Base-by-base conservation (phyloP, 2,888 invertebrate species). In the Himalopsyche japonica region DNA sequence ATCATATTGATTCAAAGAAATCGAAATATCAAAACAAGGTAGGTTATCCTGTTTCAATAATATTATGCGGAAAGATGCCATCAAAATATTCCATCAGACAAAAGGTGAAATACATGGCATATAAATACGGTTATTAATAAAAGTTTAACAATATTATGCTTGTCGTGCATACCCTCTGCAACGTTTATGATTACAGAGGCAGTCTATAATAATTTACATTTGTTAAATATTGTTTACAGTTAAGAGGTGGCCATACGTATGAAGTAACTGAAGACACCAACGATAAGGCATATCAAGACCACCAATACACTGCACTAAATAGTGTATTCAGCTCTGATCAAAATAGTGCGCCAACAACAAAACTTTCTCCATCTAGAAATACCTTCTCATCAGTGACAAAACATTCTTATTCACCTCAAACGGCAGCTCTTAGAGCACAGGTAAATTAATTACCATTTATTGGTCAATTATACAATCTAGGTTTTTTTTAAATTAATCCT, bases 241-340 rank as follows among this genome's bases (percentile, higher is more conserved):
- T 84, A 18, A 64, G 76, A 79, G 78, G 81, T 18, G 76, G 82
- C 4, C 89, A 90, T 82, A 91, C 92, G 37, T 93, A 93, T 87
- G 92, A 93, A 89, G 93, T 93, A 6, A 92, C 92, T 1, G 93
- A 94, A 88, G 90, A 92, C 20, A 91, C 90, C 64, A 90, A 90
- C 88, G 91, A 90, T 87, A 90, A 89, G 86, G 90, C 89, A 10
- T 89, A 90, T 80, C 88, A 89, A 80, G 90, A 91, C 88, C 43
- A 43, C 43, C 89, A 89, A 81, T 89, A 88, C 87, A 90, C 90
- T 80, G 90, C 90, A 7, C 89, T 91, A 82, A 90, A 91, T 88
- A 90, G 90, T 88, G 90, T 91, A 83, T 93, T 90, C 88, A 92
- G 92, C 8, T 92, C 92, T 37, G 92, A 93, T 88, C 78, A 64